These are phyloP conservation scores for Palythoa heliodiscus DNA, from an alignment of 92 coral and sea anemone genomes.

Conservation along the genomic window DNA sequence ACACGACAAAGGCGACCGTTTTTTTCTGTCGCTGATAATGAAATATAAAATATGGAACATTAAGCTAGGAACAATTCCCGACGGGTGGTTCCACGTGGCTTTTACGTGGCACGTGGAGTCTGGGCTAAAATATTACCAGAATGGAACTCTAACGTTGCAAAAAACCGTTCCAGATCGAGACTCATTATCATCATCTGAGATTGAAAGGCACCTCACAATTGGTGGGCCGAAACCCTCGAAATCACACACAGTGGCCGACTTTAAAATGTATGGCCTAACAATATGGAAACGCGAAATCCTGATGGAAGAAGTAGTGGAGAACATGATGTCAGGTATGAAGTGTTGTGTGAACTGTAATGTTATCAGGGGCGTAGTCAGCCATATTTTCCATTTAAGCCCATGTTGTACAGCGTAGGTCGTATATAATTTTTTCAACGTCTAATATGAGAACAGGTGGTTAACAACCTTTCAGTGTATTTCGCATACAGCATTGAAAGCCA, in stretches of 20 bases:
- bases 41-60: background rate
- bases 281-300: conserved; percentile 1
- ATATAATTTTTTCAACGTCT: too few species aligned
- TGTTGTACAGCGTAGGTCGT: too few species aligned
- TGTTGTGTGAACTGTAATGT: too few species aligned
- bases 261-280: conserved; percentile 21
- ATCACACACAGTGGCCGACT: background rate
- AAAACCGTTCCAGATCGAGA: background rate
- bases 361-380: too few species aligned
- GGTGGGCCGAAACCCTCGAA: background rate
- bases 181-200: too few species aligned
- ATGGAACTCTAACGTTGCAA: background rate
- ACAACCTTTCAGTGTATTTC: too few species aligned
- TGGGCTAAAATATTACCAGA: conserved; percentile 20
- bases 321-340: conserved; percentile 9
- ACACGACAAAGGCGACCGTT: conserved; percentile 6
- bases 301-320: conserved; percentile 4
- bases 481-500: too few species aligned
- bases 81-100: conserved; percentile 26
- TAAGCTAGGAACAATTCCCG: background rate
- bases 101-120: conserved; percentile 10
- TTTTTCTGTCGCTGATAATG: background rate
- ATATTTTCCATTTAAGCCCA: too few species aligned
- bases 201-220: conserved; percentile 3
- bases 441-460: too few species aligned